A percentile compares a stretch with the other conserved stretches of the same genome.
phyloP scores from a whole-genome alignment of 1,140 invertebrate genomes.

The Diachasma alloeum region DNA sequence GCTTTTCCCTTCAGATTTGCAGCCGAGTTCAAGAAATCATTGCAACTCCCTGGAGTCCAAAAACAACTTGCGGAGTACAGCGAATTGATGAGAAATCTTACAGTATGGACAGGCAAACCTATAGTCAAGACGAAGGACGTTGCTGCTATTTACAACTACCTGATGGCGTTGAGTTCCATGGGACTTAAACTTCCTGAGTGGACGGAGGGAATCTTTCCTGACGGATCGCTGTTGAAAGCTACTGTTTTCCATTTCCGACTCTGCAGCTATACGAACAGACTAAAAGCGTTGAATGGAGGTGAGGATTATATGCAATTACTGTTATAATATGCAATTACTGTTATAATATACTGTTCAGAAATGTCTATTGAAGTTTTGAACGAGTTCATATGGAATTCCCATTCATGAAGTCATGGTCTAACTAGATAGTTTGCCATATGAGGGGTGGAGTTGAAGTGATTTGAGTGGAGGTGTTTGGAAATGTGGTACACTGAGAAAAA shows the following conservation, averaged over 20 bases:
- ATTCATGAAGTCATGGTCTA: too few species aligned
- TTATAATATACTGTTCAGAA: too few species aligned
- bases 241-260: not conserved
- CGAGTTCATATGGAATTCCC: too few species aligned
- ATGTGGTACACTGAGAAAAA: too few species aligned
- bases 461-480: too few species aligned
- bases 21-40: not conserved
- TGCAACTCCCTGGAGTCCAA: not conserved
- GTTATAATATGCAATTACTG: too few species aligned
- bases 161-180: not conserved
- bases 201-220: conserved; percentile 1
- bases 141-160: not conserved
- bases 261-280: not conserved
- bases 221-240: not conserved
- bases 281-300: not conserved
- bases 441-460: too few species aligned
- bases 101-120: not conserved
- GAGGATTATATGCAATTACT: not conserved
- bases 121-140: not conserved
- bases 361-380: too few species aligned
- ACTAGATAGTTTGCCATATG: too few species aligned
- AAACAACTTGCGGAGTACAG: not conserved
- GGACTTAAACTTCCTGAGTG: not conserved
- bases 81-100: not conserved
- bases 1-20: not conserved